Evolutionary conservation across 2,888 invertebrate genomes (phyloP), one percentile per base, ranked within the genome.

Genomic region (Drosophila heteroneura): DNA sequence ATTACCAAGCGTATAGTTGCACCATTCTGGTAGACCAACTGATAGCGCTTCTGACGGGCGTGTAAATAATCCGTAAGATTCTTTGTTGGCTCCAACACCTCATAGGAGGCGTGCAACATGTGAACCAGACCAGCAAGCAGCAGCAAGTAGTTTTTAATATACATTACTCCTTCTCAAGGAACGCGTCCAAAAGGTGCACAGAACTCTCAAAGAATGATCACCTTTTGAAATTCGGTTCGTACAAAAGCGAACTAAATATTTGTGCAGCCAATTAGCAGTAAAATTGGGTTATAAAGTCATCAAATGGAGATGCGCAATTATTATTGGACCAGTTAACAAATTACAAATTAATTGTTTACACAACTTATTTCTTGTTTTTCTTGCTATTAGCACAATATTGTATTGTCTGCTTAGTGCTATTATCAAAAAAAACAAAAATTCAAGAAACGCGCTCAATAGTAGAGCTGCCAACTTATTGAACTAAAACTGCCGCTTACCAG

Each of bases 31-130:
- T 76, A 85, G 9, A 76, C 69, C 47, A 85, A 22, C 60, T 80
- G 82, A 64, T 84, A 53, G 0, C 85, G 82, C 52, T 85, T 87
- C 35, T 85, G 85, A 0, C 90, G 88, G 2, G 56, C 44, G 26
- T 74, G 74, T 7, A 82, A 28, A 54, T 68, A 85, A 3, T 63
- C 73, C 32, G 90, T 82, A 12, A 89, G 39, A 56, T 85, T 85
- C 22, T 74, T 76, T 5, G 67, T n/a, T 5, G 82, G 61, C 4
- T 49, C 30, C 32, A 78, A 57, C 19, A 66, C 51, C 41, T 87
- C 67, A 41, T 58, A 70, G 7, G 70, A 61, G n/a, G 80, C 73
- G 5, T 70, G 51, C 5, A 65, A 14, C 35, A 68, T 26, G 0
- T 70, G 52, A 22, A 79, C 7, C 22, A 85, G n/a, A 16, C 60